Conservation (phyloP, 1,140 invertebrate genomes). For the Neodiprion virginianus region DNA sequence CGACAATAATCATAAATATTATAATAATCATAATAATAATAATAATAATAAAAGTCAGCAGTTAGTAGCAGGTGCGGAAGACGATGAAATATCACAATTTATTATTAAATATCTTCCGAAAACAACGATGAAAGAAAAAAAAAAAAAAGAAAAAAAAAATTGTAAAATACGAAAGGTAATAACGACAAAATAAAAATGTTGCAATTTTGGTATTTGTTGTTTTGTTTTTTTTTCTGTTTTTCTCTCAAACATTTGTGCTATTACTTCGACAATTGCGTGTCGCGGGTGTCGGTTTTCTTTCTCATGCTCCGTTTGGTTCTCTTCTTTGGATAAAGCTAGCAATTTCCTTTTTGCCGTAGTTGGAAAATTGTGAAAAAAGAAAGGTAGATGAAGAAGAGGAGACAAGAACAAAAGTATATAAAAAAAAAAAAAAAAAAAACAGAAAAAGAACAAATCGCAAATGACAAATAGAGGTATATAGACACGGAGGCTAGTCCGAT, state of each 20-base stretch:
- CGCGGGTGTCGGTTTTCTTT: no score
- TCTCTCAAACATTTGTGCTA: no score
- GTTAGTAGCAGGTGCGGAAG: conserved; percentile 3
- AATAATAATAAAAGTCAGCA: not conserved
- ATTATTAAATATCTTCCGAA: not conserved
- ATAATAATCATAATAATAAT: no score
- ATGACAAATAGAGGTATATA: not conserved
- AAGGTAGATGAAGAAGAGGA: no score
- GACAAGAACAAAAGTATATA: not conserved
- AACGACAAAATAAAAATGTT: not conserved
- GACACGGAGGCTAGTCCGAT: conserved; percentile 34
- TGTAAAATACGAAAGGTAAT: not conserved
- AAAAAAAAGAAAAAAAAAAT: not conserved
- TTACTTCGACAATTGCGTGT: no score
- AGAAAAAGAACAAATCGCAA: not conserved
- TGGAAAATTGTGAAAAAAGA: no score
- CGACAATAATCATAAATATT: no score
- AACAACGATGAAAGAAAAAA: not conserved
- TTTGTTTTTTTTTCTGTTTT: not conserved
- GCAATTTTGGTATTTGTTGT: no score
- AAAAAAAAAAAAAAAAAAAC: not conserved
- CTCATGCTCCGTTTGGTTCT: no score
- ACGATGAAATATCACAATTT: not conserved
- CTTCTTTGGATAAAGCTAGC: no score
- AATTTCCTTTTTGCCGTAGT: no score